Conservation (phyloP, 2,113 vertebrate genomes). For the Callaeas wilsoni region DNA sequence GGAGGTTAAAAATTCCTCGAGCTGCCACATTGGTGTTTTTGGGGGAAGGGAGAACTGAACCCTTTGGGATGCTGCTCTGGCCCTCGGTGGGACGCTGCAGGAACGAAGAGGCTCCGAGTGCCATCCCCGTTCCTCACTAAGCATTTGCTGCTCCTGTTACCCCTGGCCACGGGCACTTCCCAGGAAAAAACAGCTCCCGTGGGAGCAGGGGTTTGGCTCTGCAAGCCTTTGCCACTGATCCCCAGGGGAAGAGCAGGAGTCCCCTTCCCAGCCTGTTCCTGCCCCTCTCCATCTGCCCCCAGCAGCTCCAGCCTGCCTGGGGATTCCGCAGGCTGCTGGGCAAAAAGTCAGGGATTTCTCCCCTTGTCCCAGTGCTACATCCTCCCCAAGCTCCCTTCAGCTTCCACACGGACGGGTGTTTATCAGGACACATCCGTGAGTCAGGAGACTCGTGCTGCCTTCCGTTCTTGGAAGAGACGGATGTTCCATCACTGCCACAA, state of each 20-base stretch:
- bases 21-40: neutral
- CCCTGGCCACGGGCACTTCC: neutral
- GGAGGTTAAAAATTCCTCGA: neutral
- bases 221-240: neutral
- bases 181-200: neutral
- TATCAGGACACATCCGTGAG: neutral
- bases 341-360: neutral
- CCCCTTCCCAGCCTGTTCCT: neutral
- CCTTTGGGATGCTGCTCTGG: neutral
- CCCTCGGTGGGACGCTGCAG: neutral
- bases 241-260: neutral
- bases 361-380: accelerated
- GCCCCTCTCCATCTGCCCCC: neutral
- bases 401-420: accelerated
- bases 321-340: neutral
- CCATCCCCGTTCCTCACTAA: accelerated
- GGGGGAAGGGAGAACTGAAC: neutral
- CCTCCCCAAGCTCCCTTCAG: neutral
- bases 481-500: accelerated
- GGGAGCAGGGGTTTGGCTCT: neutral
- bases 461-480: neutral
- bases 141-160: neutral
- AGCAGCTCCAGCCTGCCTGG: neutral
- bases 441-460: neutral
- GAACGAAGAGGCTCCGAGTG: neutral